A percentile compares a stretch with the other conserved stretches of the same genome.
These are phyloP conservation scores for Campylorhamphus procurvoides DNA, from an alignment of 2,113 vertebrate species.

Conservation along the genomic window DNA sequence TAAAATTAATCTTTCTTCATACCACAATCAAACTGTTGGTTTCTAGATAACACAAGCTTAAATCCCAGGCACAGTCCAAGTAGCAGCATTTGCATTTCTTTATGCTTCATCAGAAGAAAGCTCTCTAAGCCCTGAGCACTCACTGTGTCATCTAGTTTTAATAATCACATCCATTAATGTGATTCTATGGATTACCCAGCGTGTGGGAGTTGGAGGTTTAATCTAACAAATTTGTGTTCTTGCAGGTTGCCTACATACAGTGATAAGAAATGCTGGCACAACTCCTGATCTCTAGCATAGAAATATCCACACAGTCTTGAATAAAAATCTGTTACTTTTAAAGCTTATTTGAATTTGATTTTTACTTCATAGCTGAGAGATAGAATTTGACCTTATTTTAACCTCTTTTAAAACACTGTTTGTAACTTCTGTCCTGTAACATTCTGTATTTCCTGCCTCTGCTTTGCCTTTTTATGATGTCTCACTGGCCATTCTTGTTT, in stretches of 20 bases:
- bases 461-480: background rate
- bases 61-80: background rate
- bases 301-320: background rate
- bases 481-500: background rate
- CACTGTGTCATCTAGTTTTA: background rate
- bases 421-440: background rate
- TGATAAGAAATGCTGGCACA: background rate
- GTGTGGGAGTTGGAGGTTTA: background rate
- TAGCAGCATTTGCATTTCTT: background rate
- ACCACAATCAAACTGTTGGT: background rate
- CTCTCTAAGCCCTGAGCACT: background rate
- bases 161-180: background rate
- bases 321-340: background rate
- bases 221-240: background rate
- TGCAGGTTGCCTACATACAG: background rate
- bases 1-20: background rate
- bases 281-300: background rate
- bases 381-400: background rate
- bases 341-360: background rate
- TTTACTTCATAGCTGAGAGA: background rate
- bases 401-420: background rate
- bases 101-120: background rate
- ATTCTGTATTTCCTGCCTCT: background rate
- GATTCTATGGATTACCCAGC: background rate
- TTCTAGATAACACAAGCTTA: background rate